Evolutionary conservation across 2,888 invertebrate genomes (phyloP), one percentile per base, ranked within the genome.

Genomic region (Melanophora roralis): DNA sequence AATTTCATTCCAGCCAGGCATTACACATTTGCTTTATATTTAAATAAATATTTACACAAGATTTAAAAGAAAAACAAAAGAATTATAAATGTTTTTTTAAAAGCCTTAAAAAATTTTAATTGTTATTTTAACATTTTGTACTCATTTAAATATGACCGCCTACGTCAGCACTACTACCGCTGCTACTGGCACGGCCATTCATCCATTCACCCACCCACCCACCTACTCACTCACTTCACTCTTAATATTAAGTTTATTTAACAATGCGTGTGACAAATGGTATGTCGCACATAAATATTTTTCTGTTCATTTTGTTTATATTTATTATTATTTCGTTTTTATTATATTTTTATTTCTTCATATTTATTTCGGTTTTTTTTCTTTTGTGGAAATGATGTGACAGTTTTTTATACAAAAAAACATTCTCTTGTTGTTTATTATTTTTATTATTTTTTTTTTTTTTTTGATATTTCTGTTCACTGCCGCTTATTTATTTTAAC

Each of bases 261-360:
- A 75, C 67, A 67, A 68, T 68, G 75, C 75, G 60, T 75, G 53
- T 75, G 75, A 68, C 75, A 75, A 75, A 68, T 68, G 75, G 53
- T 32, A 75, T 62, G 34, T 53, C 45, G 60, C 68, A 53, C 75
- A 62, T 49, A 40, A 9, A 40, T 45, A 57, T 49, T 74, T 64
- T 32, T 40, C 32, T 74, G 73, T 74, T 74, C 57, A 65, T 65
- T 47, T 73, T 73, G 47, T 59, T 57, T 45, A 34, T 55, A 43
- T 53, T 16, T 19, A 45, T 38, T 57, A 19, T 53, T n/a, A 12
- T 53, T 32, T 40, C 19, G 6, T 38, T 7, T 38, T 9, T 57
- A 47, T 45, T 34, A 6, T 45, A 34, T 45, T 55, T 34, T 38
- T 40, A 21, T 51, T n/a, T 55, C 9, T 49, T 21, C 23, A 14